Evolutionary conservation across 2,888 invertebrate species (phyloP), one percentile per base, ranked within the genome.

Genomic region (Phortica magna): DNA sequence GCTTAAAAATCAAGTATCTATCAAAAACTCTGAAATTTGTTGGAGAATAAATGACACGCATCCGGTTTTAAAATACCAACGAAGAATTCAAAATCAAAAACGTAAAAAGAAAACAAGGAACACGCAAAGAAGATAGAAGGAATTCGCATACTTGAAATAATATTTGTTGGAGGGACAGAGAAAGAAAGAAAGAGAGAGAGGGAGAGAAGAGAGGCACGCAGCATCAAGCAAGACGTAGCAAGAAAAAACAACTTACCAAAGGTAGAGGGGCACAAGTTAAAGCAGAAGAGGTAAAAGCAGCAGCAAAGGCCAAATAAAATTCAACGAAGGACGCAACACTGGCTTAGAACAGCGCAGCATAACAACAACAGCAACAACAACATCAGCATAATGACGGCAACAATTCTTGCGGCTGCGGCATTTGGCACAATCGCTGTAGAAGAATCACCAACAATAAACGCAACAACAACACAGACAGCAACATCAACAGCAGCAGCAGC

Each of bases 51-150:
- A 81, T 81, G 81, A 82, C 83, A 81, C 83, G 85, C 88, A 88
- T 86, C 87, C 87, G 88, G 88, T 88, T 83, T 83, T 83, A 79
- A 87, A 85, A 88, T 88, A 87, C 88, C 88, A 85, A 53, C 53
- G 74, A 77, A 55, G 73, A 71, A 65, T 53, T 12, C 57, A 59
- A 65, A 31, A 71, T 74, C 81, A 74, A n/a, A 81, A 80, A 75
- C 68, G n/a, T n/a, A n/a, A 42, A 65, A 78, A 53, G 61, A 68
- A 73, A 22, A 22, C 53, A 76, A 75, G 65, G 64, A 79, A 73
- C 77, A 76, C 76, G 73, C 74, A 71, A 76, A 72, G 48, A 71
- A 75, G 75, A 43, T 67, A 80, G 65, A 71, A 80, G 81, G 85
- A 86, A 86, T 88, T 83, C 79, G 81, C 81, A 84, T 84, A 85